Evolutionary conservation across 1,140 invertebrate species (phyloP).

Genomic region (Bombus consobrinus): DNA sequence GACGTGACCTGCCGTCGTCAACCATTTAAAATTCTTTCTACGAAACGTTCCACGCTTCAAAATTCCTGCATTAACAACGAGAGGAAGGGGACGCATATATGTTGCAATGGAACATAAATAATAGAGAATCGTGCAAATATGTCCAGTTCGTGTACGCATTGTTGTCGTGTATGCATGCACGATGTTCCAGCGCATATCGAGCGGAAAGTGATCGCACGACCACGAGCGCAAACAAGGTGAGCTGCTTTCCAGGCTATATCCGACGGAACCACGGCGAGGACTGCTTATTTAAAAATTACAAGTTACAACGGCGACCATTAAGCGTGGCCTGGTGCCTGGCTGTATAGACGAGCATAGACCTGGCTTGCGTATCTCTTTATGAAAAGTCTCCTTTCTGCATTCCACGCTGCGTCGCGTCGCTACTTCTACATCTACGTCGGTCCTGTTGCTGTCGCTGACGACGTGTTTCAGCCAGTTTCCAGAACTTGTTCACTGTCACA

Average conservation of each 20-base stretch:
- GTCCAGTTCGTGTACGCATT: background rate
- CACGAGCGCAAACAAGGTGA: slow-evolving; percentile 67
- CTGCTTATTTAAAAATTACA: slow-evolving; percentile 79
- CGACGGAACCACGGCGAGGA: slow-evolving; percentile 5
- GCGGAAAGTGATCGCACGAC: slow-evolving; percentile 63
- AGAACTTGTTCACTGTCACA: slow-evolving; percentile 53
- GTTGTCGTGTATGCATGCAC: background rate
- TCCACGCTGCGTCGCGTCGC: slow-evolving; percentile 41
- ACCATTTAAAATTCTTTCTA: too few species aligned
- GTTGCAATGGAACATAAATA: slow-evolving; percentile 1
- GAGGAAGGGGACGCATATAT: background rate
- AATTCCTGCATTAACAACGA: background rate
- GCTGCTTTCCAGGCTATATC: slow-evolving; percentile 64
- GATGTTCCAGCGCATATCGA: background rate
- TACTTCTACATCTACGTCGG: slow-evolving; percentile 2
- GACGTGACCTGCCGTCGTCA: too few species aligned
- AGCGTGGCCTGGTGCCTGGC: slow-evolving; percentile 56
- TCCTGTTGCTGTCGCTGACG: slow-evolving; percentile 55
- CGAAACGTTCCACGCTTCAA: too few species aligned
- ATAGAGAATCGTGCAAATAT: background rate
- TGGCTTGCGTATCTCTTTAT: slow-evolving; percentile 47
- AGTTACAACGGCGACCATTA: slow-evolving; percentile 78
- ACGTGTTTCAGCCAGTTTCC: slow-evolving; percentile 62
- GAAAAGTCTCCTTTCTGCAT: slow-evolving; percentile 71
- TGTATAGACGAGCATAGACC: slow-evolving; percentile 44